Conservation (phyloP, 2,888 invertebrate species). For the Luffia ferchaultella region DNA sequence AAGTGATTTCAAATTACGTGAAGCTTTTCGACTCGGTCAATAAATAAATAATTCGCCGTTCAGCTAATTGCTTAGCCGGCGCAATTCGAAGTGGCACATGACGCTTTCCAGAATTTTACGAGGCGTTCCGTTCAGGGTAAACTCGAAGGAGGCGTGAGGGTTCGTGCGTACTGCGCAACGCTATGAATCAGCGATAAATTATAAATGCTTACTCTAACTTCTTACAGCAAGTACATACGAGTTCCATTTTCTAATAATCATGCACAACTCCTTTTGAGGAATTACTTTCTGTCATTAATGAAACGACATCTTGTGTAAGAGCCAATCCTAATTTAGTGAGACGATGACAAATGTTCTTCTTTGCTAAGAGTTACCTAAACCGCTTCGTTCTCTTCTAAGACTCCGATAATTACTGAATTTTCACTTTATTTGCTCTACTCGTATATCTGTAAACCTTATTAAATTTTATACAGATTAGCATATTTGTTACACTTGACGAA, state of each 20-base stretch:
- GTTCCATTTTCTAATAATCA: neutral
- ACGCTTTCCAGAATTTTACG: conserved; percentile 30
- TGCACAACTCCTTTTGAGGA: neutral
- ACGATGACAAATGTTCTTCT: no score
- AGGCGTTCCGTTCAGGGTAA: conserved; percentile 18
- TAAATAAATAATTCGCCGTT: conserved; percentile 11
- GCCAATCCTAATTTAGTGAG: no score
- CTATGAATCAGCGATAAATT: conserved; percentile 27
- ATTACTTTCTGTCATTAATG: neutral
- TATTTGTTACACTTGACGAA: no score
- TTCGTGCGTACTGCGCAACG: conserved; percentile 25
- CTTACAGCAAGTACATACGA: neutral
- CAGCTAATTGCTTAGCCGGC: conserved; percentile 9
- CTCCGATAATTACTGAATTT: no score
- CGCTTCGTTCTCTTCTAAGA: no score
- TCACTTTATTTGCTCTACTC: no score
- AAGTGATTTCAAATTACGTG: no score
- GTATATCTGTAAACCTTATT: no score
- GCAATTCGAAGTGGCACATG: conserved; percentile 16
- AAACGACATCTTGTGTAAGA: no score
- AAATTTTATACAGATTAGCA: no score
- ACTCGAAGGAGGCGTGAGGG: conserved; percentile 1
- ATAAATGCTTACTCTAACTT: conserved; percentile 20
- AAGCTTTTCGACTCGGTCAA: neutral
- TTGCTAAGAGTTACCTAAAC: no score